phyloP scores from a whole-genome alignment of 2,113 vertebrate species.

The Craseonycteris thonglongyai region DNA sequence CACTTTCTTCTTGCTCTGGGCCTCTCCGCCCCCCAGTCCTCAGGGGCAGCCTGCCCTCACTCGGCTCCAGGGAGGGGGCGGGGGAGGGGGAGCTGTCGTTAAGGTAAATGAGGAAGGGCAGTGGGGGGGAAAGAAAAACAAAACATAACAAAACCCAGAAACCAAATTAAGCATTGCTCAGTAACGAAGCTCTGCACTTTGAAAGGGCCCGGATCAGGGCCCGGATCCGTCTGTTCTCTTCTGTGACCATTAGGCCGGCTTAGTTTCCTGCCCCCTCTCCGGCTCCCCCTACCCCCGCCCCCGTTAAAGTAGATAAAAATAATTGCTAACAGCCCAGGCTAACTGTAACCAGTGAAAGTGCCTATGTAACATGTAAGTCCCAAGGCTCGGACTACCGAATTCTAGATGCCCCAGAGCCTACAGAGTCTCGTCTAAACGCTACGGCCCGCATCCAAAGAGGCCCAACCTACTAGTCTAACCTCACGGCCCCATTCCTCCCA shows the following conservation, averaged over 20 bases:
- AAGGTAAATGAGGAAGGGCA: constrained; percentile 66
- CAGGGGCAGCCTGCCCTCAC: constrained; percentile 71
- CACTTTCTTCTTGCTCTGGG: constrained; percentile 73
- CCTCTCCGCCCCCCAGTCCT: constrained; percentile 60
- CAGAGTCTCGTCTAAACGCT: not conserved
- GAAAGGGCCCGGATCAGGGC: too few species aligned
- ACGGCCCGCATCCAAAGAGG: not conserved
- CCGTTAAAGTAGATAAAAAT: constrained; percentile 64
- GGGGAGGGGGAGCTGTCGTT: constrained; percentile 5
- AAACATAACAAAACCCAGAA: constrained; percentile 64
- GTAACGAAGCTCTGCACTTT: constrained; percentile 55
- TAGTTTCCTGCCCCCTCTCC: constrained; percentile 55
- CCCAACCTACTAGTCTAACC: not conserved
- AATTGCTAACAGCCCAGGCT: constrained; percentile 60
- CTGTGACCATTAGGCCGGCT: constrained; percentile 52
- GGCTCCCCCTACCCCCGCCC: not conserved
- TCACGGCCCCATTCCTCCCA: not conserved
- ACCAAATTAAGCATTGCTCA: constrained; percentile 56
- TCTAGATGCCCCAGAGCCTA: not conserved
- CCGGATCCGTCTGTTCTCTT: constrained; percentile 56
- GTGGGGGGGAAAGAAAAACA: not conserved
- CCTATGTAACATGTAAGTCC: constrained; percentile 29
- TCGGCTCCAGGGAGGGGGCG: not conserved
- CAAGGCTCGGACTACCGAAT: not conserved
- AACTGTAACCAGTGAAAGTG: constrained; percentile 62